Evolutionary conservation across 2,888 invertebrate genomes (phyloP).

Genomic region (Ennomos fuscantarius): DNA sequence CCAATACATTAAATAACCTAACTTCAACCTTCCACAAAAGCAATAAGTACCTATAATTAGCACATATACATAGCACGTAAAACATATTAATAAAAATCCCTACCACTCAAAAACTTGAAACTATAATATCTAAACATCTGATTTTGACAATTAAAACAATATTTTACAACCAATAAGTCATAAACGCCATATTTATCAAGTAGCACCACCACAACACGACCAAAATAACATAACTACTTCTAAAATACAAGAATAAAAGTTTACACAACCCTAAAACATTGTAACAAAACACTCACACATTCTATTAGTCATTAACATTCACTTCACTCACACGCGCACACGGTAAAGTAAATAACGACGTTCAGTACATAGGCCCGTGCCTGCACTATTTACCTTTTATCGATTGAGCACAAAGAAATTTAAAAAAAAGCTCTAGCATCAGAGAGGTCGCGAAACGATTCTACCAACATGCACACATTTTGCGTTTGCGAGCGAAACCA

Average conservation of each 20-base stretch:
- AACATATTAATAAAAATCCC: too few relatives aligned
- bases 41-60: too few relatives aligned
- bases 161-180: too few relatives aligned
- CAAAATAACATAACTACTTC: too few relatives aligned
- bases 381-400: slow-evolving; percentile 47
- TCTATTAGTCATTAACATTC: slow-evolving; percentile 38
- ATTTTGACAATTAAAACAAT: too few relatives aligned
- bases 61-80: too few relatives aligned
- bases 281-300: slow-evolving; percentile 42
- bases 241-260: not conserved
- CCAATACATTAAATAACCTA: too few relatives aligned
- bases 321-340: slow-evolving; percentile 47
- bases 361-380: slow-evolving; percentile 39
- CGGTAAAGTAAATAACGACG: slow-evolving; percentile 44
- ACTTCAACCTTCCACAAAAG: too few relatives aligned
- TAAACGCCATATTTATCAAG: too few relatives aligned
- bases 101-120: too few relatives aligned
- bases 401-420: slow-evolving; percentile 52
- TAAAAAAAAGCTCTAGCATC: slow-evolving; percentile 51
- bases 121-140: too few relatives aligned
- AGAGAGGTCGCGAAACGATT: slow-evolving; percentile 56
- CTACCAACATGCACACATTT: slow-evolving; percentile 56
- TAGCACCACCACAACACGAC: too few relatives aligned
- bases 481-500: slow-evolving; percentile 47
- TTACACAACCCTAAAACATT: slow-evolving; percentile 25